These are phyloP conservation scores for Oreochromis aureus DNA, from an alignment of 2,113 vertebrate genomes.

Conservation along the genomic window DNA sequence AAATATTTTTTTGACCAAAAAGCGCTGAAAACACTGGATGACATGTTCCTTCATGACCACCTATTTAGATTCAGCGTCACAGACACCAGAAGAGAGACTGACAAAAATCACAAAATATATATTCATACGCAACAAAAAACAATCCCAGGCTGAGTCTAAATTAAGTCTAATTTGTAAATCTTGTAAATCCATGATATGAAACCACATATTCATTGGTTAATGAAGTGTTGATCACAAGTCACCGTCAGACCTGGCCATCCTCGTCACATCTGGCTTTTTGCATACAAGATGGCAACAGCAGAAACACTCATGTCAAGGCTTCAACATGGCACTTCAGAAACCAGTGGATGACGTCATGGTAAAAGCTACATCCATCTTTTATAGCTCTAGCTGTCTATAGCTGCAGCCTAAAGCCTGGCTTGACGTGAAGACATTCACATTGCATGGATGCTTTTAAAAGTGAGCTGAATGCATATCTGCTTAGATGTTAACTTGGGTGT, in stretches of 20 bases:
- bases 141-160: background rate
- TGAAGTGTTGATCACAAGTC: background rate
- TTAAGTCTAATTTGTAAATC: background rate
- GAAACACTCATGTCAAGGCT: background rate
- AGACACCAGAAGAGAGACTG: rapidly evolving
- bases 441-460: background rate
- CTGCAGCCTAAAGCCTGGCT: background rate
- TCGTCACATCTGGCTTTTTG: background rate
- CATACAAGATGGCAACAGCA: background rate
- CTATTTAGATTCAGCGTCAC: rapidly evolving
- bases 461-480: background rate
- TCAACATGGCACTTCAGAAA: background rate
- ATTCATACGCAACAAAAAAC: background rate
- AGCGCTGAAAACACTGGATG: rapidly evolving
- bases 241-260: background rate
- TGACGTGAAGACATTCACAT: background rate
- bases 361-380: background rate
- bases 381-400: background rate
- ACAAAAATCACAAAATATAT: background rate
- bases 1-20: background rate
- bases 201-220: background rate
- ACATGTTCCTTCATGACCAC: rapidly evolving
- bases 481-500: background rate
- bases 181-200: background rate
- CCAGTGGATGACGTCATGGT: background rate